Conservation (phyloP, 2,888 invertebrate species). For the Morpho deidamia region DNA sequence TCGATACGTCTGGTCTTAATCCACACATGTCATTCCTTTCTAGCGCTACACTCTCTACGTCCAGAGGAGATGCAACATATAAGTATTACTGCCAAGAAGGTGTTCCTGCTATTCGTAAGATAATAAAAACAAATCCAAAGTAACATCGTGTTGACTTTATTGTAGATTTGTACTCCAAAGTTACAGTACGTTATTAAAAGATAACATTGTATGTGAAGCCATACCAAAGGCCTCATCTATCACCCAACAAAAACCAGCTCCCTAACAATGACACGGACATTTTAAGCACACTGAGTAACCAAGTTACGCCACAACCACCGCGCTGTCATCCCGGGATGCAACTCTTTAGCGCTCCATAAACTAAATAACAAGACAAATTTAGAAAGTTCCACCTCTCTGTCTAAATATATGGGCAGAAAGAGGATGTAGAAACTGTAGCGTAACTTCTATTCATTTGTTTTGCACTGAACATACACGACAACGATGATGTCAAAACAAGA, state of each 20-base stretch:
- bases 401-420: constrained; percentile 3
- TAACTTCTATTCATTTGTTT: constrained; percentile 15
- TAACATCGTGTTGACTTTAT: no score
- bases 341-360: constrained; percentile 18
- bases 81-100: no score
- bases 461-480: constrained; percentile 3
- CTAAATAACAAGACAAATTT: constrained; percentile 18
- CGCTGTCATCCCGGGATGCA: constrained; percentile 16
- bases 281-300: not conserved
- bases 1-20: no score
- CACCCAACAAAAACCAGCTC: constrained; percentile 3
- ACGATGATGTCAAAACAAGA: not conserved
- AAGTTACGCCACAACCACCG: not conserved
- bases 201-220: not conserved
- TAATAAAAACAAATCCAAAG: no score
- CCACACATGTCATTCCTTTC: no score
- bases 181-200: not conserved
- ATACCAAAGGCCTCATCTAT: not conserved
- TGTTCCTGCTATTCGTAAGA: no score
- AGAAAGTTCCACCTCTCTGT: constrained; percentile 18
- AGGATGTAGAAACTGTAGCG: constrained; percentile 13
- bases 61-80: no score
- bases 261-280: constrained; percentile 6
- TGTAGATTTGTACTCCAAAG: no score
- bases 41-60: no score